Evolutionary conservation across 2,888 invertebrate genomes (phyloP).

Genomic region (Cactoblastis cactorum): DNA sequence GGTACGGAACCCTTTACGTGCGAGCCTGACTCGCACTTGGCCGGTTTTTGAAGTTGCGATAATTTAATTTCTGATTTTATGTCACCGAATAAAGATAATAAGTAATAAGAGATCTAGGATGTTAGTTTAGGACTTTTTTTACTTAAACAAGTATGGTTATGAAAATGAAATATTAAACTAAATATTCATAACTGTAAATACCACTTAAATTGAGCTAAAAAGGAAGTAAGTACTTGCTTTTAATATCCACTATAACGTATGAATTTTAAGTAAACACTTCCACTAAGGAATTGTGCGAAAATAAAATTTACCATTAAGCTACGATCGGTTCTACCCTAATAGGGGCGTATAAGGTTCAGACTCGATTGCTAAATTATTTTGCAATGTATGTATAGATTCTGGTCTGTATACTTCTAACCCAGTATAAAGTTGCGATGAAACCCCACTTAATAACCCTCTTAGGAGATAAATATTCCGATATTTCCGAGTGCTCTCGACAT

Average conservation of each 20-base stretch:
- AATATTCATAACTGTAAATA: no score
- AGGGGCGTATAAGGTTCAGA: slow-evolving; percentile 6
- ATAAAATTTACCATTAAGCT: slow-evolving; percentile 13
- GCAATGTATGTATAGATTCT: slow-evolving; percentile 25
- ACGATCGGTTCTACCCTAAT: slow-evolving; percentile 1
- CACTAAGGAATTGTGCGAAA: slow-evolving; percentile 18
- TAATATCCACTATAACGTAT: slow-evolving; percentile 18
- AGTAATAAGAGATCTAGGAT: no score
- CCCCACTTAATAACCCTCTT: slow-evolving; percentile 36
- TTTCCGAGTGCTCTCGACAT: slow-evolving; percentile 37
- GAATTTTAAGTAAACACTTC: slow-evolving; percentile 22
- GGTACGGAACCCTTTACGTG: no score
- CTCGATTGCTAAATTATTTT: slow-evolving; percentile 15
- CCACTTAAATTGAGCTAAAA: no score
- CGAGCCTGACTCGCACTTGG: no score
- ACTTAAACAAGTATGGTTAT: no score
- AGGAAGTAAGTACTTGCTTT: slow-evolving; percentile 16
- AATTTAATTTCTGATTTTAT: no score
- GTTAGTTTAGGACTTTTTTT: no score
- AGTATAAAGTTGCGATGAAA: slow-evolving; percentile 30
- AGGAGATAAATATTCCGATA: slow-evolving; percentile 42
- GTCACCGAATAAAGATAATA: no score
- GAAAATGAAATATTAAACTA: no score
- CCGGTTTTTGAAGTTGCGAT: no score
- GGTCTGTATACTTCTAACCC: slow-evolving; percentile 26